Evolutionary conservation across 2,888 invertebrate genomes (phyloP).

Genomic region (Drosophila peninsularis): DNA sequence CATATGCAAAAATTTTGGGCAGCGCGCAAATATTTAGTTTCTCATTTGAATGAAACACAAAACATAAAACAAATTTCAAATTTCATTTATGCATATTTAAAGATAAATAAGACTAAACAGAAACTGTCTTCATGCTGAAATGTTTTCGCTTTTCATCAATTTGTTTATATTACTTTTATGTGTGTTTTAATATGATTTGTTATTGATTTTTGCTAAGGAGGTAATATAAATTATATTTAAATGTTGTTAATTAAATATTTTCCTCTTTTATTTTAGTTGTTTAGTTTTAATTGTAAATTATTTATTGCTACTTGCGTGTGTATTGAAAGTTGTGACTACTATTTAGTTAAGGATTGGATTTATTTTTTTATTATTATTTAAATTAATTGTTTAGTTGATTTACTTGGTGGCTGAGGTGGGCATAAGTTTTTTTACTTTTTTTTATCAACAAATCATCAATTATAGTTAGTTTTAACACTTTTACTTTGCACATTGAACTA

Average conservation of each 20-base stretch:
- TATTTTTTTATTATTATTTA: constrained; percentile 23
- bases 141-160: constrained; percentile 37
- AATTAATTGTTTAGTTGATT: constrained; percentile 27
- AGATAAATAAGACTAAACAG: constrained; percentile 56
- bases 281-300: constrained; percentile 33
- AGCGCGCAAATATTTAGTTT: constrained; percentile 55
- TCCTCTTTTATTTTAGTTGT: constrained; percentile 20
- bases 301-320: constrained; percentile 55
- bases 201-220: constrained; percentile 82
- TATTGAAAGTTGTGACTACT: constrained; percentile 67
- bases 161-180: constrained; percentile 34
- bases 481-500: constrained; percentile 76
- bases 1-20: constrained; percentile 6
- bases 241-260: constrained; percentile 49
- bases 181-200: constrained; percentile 46
- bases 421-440: constrained; percentile 53
- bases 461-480: constrained; percentile 51
- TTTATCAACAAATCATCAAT: constrained; percentile 41
- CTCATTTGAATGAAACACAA: constrained; percentile 19
- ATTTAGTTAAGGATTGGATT: constrained; percentile 48
- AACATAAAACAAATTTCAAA: constrained; percentile 13
- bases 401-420: constrained; percentile 81
- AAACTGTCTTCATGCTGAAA: constrained; percentile 60
- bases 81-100: constrained; percentile 28
- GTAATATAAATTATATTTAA: constrained; percentile 81